Conservation (phyloP, 23 tunicate genomes). For the Ciona savignyi region DNA sequence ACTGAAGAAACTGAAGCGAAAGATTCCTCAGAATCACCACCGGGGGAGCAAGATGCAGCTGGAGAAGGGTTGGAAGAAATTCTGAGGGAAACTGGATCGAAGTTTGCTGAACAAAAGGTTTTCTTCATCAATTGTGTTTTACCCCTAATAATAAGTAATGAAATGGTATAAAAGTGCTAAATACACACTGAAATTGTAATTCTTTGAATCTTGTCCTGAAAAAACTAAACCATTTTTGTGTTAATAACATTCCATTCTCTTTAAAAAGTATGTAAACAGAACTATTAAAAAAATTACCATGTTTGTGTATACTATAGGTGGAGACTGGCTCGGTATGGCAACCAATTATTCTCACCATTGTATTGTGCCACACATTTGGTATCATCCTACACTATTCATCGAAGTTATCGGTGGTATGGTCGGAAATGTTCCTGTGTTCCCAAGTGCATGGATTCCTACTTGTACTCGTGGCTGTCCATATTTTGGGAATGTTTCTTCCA, state of each 20-base stretch:
- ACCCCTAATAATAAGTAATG: too few species aligned
- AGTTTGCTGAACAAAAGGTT: not conserved
- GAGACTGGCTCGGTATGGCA: slow-evolving; percentile 7
- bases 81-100: slow-evolving; percentile 9
- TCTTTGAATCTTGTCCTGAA: too few species aligned
- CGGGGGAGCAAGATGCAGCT: slow-evolving; percentile 5
- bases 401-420: slow-evolving; percentile 38
- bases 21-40: not conserved
- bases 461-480: slow-evolving; percentile 16
- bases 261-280: too few species aligned
- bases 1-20: too few species aligned
- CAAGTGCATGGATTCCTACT: slow-evolving; percentile 13
- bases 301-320: too few species aligned
- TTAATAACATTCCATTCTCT: too few species aligned
- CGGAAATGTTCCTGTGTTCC: slow-evolving; percentile 38
- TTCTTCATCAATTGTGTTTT: too few species aligned
- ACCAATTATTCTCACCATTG: slow-evolving; percentile 14
- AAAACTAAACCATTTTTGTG: too few species aligned
- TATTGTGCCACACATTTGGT: slow-evolving; percentile 18
- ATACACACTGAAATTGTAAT: too few species aligned
- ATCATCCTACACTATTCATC: slow-evolving; percentile 36
- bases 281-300: too few species aligned
- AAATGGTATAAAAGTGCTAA: too few species aligned
- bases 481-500: slow-evolving; percentile 15
- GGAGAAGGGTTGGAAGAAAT: slow-evolving; percentile 20